These are phyloP conservation scores for Lasioglossum calceatum DNA, from an alignment of 2,888 invertebrate genomes.

Conservation along the genomic window DNA sequence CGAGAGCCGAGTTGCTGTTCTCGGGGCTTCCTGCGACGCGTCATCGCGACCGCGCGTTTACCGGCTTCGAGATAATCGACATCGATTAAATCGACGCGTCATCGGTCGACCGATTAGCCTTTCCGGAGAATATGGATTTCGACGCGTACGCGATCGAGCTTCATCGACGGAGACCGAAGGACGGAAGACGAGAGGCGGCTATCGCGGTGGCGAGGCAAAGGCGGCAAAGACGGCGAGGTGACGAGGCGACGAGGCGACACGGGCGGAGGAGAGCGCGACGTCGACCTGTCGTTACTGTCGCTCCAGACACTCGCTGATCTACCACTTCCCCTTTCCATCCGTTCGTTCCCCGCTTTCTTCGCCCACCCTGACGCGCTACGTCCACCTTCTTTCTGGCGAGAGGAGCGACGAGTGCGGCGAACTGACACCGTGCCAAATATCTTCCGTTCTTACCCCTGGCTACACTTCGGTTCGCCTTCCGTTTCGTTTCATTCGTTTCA, in stretches of 20 bases:
- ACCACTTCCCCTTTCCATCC: constrained; percentile 3
- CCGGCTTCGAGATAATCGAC: constrained; percentile 42
- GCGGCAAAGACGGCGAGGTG: not conserved
- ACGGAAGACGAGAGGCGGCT: not conserved
- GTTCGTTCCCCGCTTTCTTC: constrained; percentile 14
- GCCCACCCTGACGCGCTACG: constrained; percentile 19
- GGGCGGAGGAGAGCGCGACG: constrained; percentile 37
- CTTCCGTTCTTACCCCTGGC: constrained; percentile 49
- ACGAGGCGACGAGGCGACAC: constrained; percentile 3
- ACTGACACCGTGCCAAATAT: constrained; percentile 72
- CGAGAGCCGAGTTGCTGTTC: not conserved
- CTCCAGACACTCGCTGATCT: constrained; percentile 49
- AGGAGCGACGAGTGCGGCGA: constrained; percentile 63
- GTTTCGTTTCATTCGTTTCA: constrained; percentile 10
- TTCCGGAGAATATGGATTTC: constrained; percentile 74
- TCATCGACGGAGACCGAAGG: not conserved
- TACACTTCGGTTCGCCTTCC: constrained; percentile 22
- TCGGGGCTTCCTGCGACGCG: not conserved
- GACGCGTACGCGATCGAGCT: constrained; percentile 68
- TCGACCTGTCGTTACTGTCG: constrained; percentile 72
- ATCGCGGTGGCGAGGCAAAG: constrained; percentile 1
- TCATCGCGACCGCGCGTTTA: not conserved
- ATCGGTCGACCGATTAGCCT: constrained; percentile 81
- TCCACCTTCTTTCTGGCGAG: constrained; percentile 43
- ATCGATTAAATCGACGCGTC: constrained; percentile 77